Evolutionary conservation across 1,140 invertebrate genomes (phyloP).

Genomic region (Chironomus striatipennis): DNA sequence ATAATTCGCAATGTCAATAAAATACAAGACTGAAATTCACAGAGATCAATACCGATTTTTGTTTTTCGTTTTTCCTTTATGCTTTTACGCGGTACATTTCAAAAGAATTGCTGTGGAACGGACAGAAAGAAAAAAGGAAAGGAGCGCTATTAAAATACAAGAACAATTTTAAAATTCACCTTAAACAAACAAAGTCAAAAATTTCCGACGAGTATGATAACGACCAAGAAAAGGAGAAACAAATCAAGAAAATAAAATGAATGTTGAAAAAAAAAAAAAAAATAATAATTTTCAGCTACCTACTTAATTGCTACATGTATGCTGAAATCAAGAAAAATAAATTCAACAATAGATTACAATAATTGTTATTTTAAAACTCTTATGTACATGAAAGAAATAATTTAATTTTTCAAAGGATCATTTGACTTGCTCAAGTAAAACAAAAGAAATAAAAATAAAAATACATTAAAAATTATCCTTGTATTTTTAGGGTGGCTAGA

Average conservation of each 20-base stretch:
- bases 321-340: neutral
- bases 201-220: neutral
- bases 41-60: slow-evolving; percentile 17
- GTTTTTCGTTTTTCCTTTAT: neutral
- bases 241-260: slow-evolving; percentile 21
- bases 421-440: neutral
- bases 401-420: neutral
- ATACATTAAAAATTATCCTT: neutral
- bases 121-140: neutral
- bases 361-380: no score
- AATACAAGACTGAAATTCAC: neutral
- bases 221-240: neutral
- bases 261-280: no score
- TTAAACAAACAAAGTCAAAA: slow-evolving; percentile 15
- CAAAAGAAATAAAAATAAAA: neutral
- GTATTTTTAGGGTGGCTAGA: no score
- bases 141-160: slow-evolving; percentile 20
- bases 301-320: neutral
- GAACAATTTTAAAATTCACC: slow-evolving; percentile 18
- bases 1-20: neutral
- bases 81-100: neutral
- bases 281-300: no score
- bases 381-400: no score
- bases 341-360: neutral
- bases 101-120: neutral